Evolutionary conservation across 2,797 vertebrate genomes (phyloP).

Genomic region (Staurois parvus): DNA sequence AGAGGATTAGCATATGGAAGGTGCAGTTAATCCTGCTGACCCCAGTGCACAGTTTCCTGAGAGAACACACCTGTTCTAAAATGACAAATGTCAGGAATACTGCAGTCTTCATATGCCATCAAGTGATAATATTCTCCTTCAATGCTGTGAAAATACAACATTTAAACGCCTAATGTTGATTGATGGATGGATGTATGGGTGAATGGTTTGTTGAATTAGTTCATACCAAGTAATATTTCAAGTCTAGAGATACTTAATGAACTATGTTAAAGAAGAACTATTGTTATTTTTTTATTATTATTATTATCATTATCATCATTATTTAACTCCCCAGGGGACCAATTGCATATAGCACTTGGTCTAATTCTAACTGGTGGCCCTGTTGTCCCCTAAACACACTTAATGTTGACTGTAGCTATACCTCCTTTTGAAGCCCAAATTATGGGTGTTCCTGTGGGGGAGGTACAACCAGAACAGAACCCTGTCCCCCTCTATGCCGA

Average conservation of each 20-base stretch:
- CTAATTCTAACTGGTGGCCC: no score
- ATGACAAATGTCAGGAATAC: slow-evolving; percentile 58
- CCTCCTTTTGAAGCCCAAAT: no score
- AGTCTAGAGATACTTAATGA: not conserved
- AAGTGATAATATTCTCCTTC: slow-evolving; percentile 11
- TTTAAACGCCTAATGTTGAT: slow-evolving; percentile 19
- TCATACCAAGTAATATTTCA: not conserved
- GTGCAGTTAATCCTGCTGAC: slow-evolving; percentile 62
- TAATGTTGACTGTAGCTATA: no score
- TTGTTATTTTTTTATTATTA: no score
- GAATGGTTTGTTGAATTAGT: not conserved
- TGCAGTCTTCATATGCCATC: slow-evolving; percentile 36
- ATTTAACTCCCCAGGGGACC: no score
- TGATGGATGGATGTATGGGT: not conserved
- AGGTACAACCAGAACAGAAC: no score
- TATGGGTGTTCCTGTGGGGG: no score
- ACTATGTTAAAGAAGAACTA: no score
- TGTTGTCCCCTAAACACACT: no score
- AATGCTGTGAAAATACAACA: slow-evolving; percentile 32
- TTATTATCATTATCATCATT: no score
- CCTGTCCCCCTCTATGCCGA: no score
- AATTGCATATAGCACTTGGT: no score
- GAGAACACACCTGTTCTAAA: slow-evolving; percentile 56
- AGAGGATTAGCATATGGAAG: slow-evolving; percentile 60
- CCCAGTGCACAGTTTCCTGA: slow-evolving; percentile 48